Evolutionary conservation across 1,140 invertebrate genomes (phyloP).

Genomic region (Drosophila simulans): DNA sequence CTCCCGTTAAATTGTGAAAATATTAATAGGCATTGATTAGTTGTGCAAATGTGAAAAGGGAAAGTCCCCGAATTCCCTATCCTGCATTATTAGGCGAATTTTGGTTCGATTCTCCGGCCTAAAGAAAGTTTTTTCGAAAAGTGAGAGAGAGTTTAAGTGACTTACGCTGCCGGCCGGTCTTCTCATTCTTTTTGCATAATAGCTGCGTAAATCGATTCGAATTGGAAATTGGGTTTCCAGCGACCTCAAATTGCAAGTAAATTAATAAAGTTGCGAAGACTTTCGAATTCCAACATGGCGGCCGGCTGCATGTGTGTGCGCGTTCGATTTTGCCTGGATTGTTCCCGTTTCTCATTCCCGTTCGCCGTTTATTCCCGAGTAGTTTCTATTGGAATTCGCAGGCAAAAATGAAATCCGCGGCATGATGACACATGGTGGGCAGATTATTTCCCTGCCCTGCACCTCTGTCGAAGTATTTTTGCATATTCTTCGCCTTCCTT

Average conservation of each 20-base stretch:
- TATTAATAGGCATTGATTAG: slow-evolving; percentile 62
- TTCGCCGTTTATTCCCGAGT: neutral
- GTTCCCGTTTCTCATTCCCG: slow-evolving; percentile 2
- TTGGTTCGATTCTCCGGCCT: neutral
- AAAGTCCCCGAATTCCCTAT: slow-evolving; percentile 19
- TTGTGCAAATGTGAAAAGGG: slow-evolving; percentile 27
- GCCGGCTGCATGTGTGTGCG: slow-evolving; percentile 16
- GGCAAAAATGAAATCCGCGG: slow-evolving; percentile 13
- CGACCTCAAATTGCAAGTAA: neutral
- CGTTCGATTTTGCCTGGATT: slow-evolving; percentile 22
- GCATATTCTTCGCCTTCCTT: slow-evolving; percentile 50
- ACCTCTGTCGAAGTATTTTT: slow-evolving; percentile 70
- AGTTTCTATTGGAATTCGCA: slow-evolving; percentile 3
- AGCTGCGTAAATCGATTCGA: slow-evolving; percentile 11
- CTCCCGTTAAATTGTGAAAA: slow-evolving; percentile 48
- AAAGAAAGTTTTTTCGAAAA: slow-evolving; percentile 10
- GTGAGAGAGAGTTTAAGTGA: slow-evolving; percentile 5
- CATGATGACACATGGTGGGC: slow-evolving; percentile 43
- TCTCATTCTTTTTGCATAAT: slow-evolving; percentile 41
- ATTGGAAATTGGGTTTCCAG: neutral
- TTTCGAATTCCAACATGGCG: slow-evolving; percentile 67
- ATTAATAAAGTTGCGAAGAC: slow-evolving; percentile 12
- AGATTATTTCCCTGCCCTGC: slow-evolving; percentile 31
- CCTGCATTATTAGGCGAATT: neutral
- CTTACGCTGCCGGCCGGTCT: slow-evolving; percentile 42